Evolutionary conservation across 2,113 vertebrate species (phyloP).

Genomic region (Osmerus mordax): DNA sequence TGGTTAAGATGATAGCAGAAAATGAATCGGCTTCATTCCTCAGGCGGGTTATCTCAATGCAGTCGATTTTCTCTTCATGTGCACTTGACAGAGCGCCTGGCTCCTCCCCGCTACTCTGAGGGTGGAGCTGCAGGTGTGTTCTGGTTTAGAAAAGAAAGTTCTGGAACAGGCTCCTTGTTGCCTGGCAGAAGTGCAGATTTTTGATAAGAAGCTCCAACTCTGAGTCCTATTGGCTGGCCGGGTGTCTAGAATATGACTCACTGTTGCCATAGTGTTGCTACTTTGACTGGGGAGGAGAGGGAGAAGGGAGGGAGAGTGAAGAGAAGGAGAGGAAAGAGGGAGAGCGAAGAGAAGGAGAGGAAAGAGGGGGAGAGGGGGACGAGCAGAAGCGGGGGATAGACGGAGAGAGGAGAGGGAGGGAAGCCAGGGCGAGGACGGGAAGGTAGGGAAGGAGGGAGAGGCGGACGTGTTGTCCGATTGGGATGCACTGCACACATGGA

Average conservation of each 20-base stretch:
- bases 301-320: neutral
- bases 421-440: neutral
- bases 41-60: neutral
- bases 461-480: neutral
- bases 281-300: constrained; percentile 13
- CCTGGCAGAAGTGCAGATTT: constrained; percentile 31
- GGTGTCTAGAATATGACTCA: constrained; percentile 27
- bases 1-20: too few species aligned
- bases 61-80: neutral
- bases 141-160: neutral
- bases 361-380: neutral
- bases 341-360: neutral
- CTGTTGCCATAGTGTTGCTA: constrained; percentile 36
- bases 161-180: constrained; percentile 27
- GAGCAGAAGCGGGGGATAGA: neutral
- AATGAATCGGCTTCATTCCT: too few species aligned
- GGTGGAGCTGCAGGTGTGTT: neutral
- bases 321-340: neutral
- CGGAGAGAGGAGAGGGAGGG: neutral
- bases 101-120: neutral
- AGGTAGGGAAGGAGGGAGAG: neutral
- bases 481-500: neutral
- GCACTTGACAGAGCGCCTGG: too few species aligned
- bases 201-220: constrained; percentile 30
- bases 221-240: constrained; percentile 33